These are phyloP conservation scores for Macrotrachela quadricornifera DNA, from an alignment of 1,140 invertebrate genomes.

Conservation along the genomic window DNA sequence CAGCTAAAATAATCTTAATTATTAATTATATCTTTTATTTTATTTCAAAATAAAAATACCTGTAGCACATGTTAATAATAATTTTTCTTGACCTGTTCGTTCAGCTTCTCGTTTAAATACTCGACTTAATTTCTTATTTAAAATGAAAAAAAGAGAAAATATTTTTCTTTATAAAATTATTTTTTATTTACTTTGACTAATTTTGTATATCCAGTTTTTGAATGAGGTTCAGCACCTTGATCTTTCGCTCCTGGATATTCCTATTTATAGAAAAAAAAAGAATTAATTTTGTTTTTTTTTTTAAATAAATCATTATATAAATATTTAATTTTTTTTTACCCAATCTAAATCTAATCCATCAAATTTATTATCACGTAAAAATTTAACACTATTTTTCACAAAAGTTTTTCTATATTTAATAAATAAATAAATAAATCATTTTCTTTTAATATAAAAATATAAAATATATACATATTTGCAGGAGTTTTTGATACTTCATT, in stretches of 20 bases:
- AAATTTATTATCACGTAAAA: conserved; percentile 13
- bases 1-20: conserved; percentile 35
- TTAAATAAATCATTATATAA: background rate
- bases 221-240: conserved; percentile 1
- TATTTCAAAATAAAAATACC: too few relatives aligned
- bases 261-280: background rate
- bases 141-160: too few relatives aligned
- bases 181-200: conserved; percentile 41
- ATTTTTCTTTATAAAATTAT: too few relatives aligned
- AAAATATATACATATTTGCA: background rate
- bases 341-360: conserved; percentile 9
- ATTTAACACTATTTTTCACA: conserved; percentile 9
- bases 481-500: conserved; percentile 1
- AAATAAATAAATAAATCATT: background rate
- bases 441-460: background rate
- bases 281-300: too few relatives aligned
- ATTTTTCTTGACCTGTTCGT: too few relatives aligned
- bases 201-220: conserved; percentile 56
- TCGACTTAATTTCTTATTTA: too few relatives aligned
- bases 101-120: too few relatives aligned
- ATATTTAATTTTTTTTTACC: background rate
- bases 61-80: too few relatives aligned
- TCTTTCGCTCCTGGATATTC: conserved; percentile 10
- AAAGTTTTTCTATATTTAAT: conserved; percentile 4
- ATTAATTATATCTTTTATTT: conserved; percentile 1